These are phyloP conservation scores for Champsocephalus gunnari DNA, from an alignment of 2,797 vertebrate species.

Conservation along the genomic window DNA sequence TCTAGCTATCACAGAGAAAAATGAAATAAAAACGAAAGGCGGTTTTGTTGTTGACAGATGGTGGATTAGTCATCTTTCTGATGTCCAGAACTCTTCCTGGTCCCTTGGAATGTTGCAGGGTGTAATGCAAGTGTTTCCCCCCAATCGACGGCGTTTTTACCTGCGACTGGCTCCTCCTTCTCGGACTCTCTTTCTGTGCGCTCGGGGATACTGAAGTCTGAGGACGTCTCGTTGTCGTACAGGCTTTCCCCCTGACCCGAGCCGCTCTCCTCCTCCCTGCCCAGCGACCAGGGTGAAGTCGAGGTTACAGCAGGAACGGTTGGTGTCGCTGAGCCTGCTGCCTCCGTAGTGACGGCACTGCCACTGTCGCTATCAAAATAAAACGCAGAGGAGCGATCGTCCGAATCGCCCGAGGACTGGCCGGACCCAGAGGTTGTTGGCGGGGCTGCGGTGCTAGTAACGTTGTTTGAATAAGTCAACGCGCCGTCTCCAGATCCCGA, in stretches of 20 bases:
- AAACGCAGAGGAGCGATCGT: conserved; percentile 79
- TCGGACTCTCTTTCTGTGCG: conserved; percentile 87
- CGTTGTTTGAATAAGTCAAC: conserved; percentile 62
- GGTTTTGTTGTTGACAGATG: conserved; percentile 45
- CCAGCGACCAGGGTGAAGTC: conserved; percentile 81
- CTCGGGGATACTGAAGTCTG: conserved; percentile 96
- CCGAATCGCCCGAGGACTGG: conserved; percentile 64
- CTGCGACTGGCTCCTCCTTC: conserved; percentile 88
- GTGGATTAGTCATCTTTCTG: conserved; percentile 47
- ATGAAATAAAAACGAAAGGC: conserved; percentile 11
- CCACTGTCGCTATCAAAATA: conserved; percentile 85
- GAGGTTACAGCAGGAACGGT: conserved; percentile 31
- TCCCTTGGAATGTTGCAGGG: conserved; percentile 30
- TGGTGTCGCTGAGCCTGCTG: conserved; percentile 24
- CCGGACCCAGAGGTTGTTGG: conserved; percentile 52
- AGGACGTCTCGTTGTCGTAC: conserved; percentile 95
- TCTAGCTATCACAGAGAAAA: conserved; percentile 25
- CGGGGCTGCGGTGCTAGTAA: conserved; percentile 30
- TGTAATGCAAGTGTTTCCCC: conserved; percentile 24
- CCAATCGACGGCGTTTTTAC: conserved; percentile 81
- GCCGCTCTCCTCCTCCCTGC: conserved; percentile 92
- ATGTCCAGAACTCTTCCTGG: conserved; percentile 41
- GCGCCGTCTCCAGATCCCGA: conserved; percentile 82
- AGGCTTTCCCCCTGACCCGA: conserved; percentile 91
- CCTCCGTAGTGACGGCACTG: conserved; percentile 57